Base-by-base conservation (phyloP, 1,140 invertebrate genomes). In the Colletes latitarsis region DNA sequence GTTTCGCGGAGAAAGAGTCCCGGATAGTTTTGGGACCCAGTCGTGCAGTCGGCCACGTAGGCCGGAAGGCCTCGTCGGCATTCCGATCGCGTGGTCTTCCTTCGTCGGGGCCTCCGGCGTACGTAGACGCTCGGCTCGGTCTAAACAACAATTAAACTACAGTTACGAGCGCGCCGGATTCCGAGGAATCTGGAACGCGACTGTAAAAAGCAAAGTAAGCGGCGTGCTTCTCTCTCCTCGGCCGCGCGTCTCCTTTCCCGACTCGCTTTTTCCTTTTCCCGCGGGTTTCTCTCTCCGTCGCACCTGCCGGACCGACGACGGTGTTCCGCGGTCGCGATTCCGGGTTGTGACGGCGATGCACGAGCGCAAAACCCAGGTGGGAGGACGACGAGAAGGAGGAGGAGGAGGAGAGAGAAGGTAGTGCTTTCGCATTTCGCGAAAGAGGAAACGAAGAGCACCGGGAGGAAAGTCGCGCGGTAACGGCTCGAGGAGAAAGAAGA, bases 131-230 rank as follows among this genome's bases (percentile, higher is more conserved):
- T 8, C 39, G 21, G 15, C 21, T 43, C 43, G 63, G 67, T 60
- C 84, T 86, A 88, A 88, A 88, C 87, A 88, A 88, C 76, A 84
- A 88, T 88, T 88, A 88, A 67, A 88, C 77, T 88, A 88, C 86
- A 86, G 86, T 88, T 88, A 88, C 81, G 52, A 82, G 77, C 75
- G 80, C 84, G 70, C 80, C 84, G 86, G 86, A 88, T 88, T 88
- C 88, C 78, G 52, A n/a, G 60, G 87, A 88, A 88, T 88, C 88
- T 88, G 82, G 87, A 88, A 85, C 88, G 82, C 86, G 82, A 85
- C 80, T 74, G 82, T 86, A 88, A 88, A 87, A 88, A 88, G 82
- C 77, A 74, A 88, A 88, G 83, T 88, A 86, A 85, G 81, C 86
- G 82, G 84, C 19, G 39, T 76, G 17, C n/a, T 66, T 68, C 80